Base-by-base conservation (phyloP, 2,888 invertebrate species). In the Rhorus exstirpatorius region DNA sequence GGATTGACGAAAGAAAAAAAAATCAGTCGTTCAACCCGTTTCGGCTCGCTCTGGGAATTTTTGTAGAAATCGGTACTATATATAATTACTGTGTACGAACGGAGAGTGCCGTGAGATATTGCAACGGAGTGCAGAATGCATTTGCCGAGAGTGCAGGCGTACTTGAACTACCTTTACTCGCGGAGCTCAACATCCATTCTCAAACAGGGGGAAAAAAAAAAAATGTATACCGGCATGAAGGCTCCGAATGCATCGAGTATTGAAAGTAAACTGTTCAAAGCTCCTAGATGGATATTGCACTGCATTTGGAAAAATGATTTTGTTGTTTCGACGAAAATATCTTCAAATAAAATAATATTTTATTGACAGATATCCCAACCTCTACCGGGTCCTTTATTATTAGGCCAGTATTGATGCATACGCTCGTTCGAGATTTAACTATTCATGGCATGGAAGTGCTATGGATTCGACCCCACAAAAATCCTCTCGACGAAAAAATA, bases 111-210 rank as follows among this genome's bases (percentile, higher is more conserved):
- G 76, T 67, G 44, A 61, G 61, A 76, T 78, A 71, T 78, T 71
- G 70, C 70, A 71, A n/a, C 61, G 26, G n/a, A 61, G 74, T 74
- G 63, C 74, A 51, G 63, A 53, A 24, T 71, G 41, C 61, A 78
- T 78, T 78, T 51, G 24, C 44, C 35, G 41, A 71, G 55, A 78
- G 55, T 78, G 78, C 71, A 63, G 31, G 7, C 14, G 63, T 53
- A 51, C 68, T 77, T 44, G 60, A 51, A 55, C 46, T n/a, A 46
- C 65, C 49, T 77, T 31, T 41, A 51, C 61, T 68, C 41, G 8
- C 38, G 1, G 19, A 8, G 38, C 70, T 46, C 71, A 63, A 71
- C 63, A 65, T 31, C 53, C 63, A 65, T 75, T 63, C 38, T 6
- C 53, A 38, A 19, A 53, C 31, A 8, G 19, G 1, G 10, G 19